Percentiles rank a stretch among this genome's conserved stretches.
Evolutionary conservation across 2,888 invertebrate species (phyloP).

Genomic region (Adelognathus sp.): DNA sequence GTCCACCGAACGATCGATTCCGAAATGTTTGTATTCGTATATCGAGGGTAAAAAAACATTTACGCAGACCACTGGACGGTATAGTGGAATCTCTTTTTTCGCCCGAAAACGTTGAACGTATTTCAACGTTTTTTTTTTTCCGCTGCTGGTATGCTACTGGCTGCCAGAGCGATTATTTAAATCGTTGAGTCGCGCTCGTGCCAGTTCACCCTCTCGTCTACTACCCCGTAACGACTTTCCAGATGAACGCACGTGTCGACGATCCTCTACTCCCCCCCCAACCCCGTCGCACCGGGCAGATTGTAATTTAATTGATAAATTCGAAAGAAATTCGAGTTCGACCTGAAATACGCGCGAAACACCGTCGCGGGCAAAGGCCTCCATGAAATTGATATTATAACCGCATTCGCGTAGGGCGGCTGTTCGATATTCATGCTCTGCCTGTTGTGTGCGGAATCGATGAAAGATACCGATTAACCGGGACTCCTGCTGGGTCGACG

Average conservation of each 20-base stretch:
- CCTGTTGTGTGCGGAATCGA: constrained; percentile 8
- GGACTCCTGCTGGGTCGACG: neutral
- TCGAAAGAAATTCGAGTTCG: constrained; percentile 76
- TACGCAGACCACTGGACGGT: neutral
- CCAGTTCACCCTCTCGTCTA: constrained; percentile 18
- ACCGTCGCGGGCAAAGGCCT: constrained; percentile 27
- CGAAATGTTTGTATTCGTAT: neutral
- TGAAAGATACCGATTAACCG: constrained; percentile 22
- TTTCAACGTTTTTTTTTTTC: constrained; percentile 31
- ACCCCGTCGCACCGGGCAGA: constrained; percentile 59
- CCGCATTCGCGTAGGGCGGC: constrained; percentile 48
- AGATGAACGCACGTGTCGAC: constrained; percentile 61
- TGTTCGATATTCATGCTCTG: constrained; percentile 69
- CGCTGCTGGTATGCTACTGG: constrained; percentile 41
- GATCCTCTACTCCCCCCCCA: constrained; percentile 28
- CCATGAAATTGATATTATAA: constrained; percentile 58
- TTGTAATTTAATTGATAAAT: constrained; percentile 79
- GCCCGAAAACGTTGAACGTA: constrained; percentile 28
- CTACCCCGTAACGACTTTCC: constrained; percentile 58
- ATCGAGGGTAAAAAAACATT: constrained; percentile 22
- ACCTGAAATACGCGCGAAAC: constrained; percentile 66
- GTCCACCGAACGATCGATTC: constrained; percentile 31
- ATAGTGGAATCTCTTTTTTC: constrained; percentile 38
- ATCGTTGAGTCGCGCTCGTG: constrained; percentile 55
- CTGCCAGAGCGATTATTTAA: constrained; percentile 55